A percentile compares a stretch with the other conserved stretches of the same genome.
Conservation (phyloP, 2,113 vertebrate species). For the Saguinus midas region DNA sequence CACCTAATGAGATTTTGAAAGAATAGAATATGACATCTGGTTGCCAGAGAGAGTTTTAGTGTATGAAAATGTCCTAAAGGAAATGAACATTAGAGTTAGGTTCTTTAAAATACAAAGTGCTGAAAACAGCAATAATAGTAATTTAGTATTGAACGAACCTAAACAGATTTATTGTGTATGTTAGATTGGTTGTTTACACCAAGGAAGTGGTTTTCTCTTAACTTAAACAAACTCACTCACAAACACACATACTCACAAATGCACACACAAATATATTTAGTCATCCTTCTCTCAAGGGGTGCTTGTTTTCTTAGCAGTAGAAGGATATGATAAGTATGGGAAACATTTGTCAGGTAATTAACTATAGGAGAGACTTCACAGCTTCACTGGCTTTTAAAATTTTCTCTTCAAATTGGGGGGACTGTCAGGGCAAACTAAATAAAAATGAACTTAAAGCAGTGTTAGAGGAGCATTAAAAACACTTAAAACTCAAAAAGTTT, state of each 20-base stretch:
- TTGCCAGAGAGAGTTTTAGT: constrained; percentile 60
- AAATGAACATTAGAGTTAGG: constrained; percentile 57
- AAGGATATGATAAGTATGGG: constrained; percentile 41
- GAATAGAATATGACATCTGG: constrained; percentile 68
- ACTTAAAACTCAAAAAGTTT: constrained; percentile 55
- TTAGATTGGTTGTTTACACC: constrained; percentile 1
- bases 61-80: constrained; percentile 54
- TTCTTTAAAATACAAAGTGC: constrained; percentile 57
- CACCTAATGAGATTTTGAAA: constrained; percentile 70
- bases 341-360: constrained; percentile 65
- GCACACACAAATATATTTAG: background rate
- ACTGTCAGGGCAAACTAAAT: constrained; percentile 27
- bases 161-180: constrained; percentile 14
- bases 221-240: background rate
- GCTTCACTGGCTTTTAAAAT: constrained; percentile 51
- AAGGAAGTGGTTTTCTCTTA: constrained; percentile 34
- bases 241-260: background rate
- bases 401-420: constrained; percentile 60
- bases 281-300: background rate
- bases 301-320: background rate
- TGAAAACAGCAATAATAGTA: constrained; percentile 48
- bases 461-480: constrained; percentile 57
- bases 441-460: constrained; percentile 48
- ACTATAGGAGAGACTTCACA: constrained; percentile 54
- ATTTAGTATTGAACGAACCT: constrained; percentile 51